Evolutionary conservation across 2,113 vertebrate genomes (phyloP).

Genomic region (Cettia cetti): DNA sequence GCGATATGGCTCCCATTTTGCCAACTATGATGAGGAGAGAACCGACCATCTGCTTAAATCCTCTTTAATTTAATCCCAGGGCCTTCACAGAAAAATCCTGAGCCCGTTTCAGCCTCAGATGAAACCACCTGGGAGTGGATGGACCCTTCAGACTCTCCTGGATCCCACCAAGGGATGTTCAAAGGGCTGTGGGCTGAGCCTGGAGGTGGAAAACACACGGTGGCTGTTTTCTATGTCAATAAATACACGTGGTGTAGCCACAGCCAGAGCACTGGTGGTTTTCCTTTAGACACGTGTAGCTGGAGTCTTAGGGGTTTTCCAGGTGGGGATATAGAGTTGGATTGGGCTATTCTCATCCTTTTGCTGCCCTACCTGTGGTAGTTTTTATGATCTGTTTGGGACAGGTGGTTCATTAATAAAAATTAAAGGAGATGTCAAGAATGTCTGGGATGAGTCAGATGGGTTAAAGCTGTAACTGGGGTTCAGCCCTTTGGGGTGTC

Average conservation of each 20-base stretch:
- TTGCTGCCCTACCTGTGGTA: neutral
- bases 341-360: neutral
- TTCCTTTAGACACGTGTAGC: neutral
- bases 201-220: neutral
- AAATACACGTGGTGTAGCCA: neutral
- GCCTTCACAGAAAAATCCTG: neutral
- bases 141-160: neutral
- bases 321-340: neutral
- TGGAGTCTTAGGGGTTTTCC: neutral
- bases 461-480: neutral
- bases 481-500: neutral
- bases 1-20: constrained; percentile 7
- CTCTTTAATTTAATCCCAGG: constrained; percentile 24
- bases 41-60: constrained; percentile 41
- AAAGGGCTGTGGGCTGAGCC: neutral
- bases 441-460: fast-evolving
- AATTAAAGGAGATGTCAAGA: neutral
- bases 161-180: neutral
- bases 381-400: neutral
- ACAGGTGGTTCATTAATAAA: neutral
- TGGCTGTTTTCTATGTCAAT: neutral
- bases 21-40: neutral
- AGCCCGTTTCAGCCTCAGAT: neutral
- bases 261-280: neutral
- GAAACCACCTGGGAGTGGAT: fast-evolving